phyloP scores from a whole-genome alignment of 2,888 invertebrate species.

The Nemotelus pantherinus region DNA sequence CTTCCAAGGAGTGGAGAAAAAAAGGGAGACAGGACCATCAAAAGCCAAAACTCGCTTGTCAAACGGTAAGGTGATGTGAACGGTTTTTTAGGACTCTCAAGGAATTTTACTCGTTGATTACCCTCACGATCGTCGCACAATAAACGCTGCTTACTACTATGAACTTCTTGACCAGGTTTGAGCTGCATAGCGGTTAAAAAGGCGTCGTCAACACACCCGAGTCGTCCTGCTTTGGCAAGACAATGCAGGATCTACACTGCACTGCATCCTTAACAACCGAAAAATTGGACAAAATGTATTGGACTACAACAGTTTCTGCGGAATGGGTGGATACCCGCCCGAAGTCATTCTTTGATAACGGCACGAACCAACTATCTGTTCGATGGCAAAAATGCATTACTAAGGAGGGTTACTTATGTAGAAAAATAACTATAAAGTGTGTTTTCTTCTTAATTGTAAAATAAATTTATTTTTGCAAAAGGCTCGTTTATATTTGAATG shows the following conservation, averaged over 20 bases:
- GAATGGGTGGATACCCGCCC: too few relatives aligned
- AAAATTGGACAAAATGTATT: constrained; percentile 13
- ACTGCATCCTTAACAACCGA: constrained; percentile 8
- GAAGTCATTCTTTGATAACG: too few relatives aligned
- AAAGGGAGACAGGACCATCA: neutral
- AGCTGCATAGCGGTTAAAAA: constrained; percentile 8
- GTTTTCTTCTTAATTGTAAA: too few relatives aligned
- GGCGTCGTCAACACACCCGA: neutral
- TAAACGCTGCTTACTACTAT: constrained; percentile 1
- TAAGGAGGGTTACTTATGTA: too few relatives aligned
- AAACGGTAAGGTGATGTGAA: neutral
- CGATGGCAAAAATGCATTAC: too few relatives aligned
- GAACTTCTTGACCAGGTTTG: neutral
- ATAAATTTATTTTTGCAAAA: too few relatives aligned
- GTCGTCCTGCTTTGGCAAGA: neutral
- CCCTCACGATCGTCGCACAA: neutral
- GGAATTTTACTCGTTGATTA: constrained; percentile 1
- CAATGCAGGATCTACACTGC: neutral
- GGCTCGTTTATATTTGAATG: too few relatives aligned
- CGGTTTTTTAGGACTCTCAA: constrained; percentile 7
- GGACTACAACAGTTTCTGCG: neutral
- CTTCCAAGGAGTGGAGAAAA: neutral
- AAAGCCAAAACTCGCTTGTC: constrained; percentile 16
- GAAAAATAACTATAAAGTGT: too few relatives aligned
- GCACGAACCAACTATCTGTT: too few relatives aligned